These are phyloP conservation scores for Rhopalosiphum padi DNA, from an alignment of 1,140 invertebrate genomes.

Conservation along the genomic window DNA sequence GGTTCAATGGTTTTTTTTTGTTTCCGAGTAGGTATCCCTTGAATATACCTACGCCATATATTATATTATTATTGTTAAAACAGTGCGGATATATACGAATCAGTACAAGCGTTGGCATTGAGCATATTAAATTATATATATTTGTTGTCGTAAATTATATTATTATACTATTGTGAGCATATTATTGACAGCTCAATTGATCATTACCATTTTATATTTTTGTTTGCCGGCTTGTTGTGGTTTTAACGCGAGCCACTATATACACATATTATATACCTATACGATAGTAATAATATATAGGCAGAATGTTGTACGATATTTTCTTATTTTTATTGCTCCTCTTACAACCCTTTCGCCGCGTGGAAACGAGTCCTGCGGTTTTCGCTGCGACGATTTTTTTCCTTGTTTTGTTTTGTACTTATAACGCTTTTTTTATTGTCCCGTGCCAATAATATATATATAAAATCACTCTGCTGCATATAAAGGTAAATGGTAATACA, in stretches of 20 bases:
- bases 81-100: background rate
- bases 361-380: conserved; percentile 28
- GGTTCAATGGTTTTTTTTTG: conserved; percentile 42
- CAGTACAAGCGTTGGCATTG: background rate
- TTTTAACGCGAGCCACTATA: background rate
- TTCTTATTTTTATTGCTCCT: background rate
- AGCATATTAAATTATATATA: background rate
- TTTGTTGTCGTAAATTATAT: conserved; percentile 15
- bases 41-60: background rate
- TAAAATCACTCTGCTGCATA: background rate
- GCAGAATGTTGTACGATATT: background rate
- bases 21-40: background rate
- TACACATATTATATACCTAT: background rate
- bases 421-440: conserved; percentile 1
- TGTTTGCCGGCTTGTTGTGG: background rate
- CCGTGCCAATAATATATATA: background rate
- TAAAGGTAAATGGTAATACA: background rate
- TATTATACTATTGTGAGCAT: conserved; percentile 9
- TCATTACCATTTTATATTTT: conserved; percentile 24
- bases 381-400: background rate
- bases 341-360: conserved; percentile 3
- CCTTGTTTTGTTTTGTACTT: background rate
- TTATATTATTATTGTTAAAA: conserved; percentile 36
- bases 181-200: conserved; percentile 56
- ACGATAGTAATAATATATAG: background rate